Conservation (phyloP, 2,797 vertebrate species). For the Pristis pectinata region DNA sequence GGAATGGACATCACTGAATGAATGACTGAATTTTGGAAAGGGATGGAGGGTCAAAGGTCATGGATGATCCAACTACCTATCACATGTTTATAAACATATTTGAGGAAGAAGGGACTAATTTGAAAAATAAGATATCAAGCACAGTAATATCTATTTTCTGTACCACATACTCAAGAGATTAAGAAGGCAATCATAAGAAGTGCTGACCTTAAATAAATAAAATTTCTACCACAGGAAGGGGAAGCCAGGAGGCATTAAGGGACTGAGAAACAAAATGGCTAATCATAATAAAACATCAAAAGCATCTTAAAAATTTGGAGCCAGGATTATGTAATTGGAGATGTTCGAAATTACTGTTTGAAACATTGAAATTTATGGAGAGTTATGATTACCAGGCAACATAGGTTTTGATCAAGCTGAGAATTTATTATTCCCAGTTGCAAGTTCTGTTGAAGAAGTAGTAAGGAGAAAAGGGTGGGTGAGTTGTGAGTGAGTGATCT, state of each 20-base stretch:
- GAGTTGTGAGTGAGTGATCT: background rate
- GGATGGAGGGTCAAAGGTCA: too few species aligned
- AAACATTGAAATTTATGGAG: background rate
- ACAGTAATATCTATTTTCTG: background rate
- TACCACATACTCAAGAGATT: background rate
- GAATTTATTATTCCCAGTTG: background rate
- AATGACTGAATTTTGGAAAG: too few species aligned
- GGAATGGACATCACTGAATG: too few species aligned
- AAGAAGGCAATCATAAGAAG: background rate
- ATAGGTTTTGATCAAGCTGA: background rate
- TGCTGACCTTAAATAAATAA: background rate
- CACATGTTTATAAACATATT: background rate
- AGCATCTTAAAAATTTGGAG: background rate
- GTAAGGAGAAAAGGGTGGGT: background rate
- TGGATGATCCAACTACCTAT: too few species aligned
- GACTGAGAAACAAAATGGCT: background rate
- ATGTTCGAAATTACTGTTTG: background rate
- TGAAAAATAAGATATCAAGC: background rate
- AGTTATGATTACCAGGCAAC: background rate
- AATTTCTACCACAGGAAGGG: background rate
- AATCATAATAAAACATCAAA: background rate
- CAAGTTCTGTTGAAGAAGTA: background rate
- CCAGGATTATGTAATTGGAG: background rate
- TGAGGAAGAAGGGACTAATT: background rate
- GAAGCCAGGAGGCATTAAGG: background rate